Conservation (phyloP, 2,797 vertebrate species). For the Trachurus trachurus region DNA sequence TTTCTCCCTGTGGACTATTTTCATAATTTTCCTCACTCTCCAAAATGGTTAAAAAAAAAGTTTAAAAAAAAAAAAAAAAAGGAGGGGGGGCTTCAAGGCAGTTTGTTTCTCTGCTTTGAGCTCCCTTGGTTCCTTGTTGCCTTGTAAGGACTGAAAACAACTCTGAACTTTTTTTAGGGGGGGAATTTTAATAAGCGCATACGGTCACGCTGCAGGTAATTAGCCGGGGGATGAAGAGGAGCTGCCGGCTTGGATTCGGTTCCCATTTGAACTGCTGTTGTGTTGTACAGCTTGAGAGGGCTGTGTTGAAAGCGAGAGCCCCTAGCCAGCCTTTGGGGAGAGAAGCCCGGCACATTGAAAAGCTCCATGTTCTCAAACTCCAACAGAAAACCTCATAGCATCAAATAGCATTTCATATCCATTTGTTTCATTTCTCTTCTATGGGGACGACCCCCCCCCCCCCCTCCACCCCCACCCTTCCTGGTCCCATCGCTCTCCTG, state of each 20-base stretch:
- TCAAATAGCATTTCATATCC: constrained; percentile 81
- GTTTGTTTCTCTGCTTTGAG: constrained; percentile 60
- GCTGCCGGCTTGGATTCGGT: constrained; percentile 68
- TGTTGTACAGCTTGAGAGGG: constrained; percentile 65
- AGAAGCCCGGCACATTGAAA: constrained; percentile 50
- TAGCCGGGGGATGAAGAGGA: constrained; percentile 77
- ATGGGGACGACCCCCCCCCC: constrained; percentile 58
- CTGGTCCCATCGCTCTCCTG: constrained; percentile 54
- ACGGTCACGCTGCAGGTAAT: constrained; percentile 81
- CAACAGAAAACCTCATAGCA: constrained; percentile 49
- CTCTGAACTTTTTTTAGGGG: constrained; percentile 62
- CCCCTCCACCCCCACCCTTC: constrained; percentile 16
- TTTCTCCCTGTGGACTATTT: constrained; percentile 61
- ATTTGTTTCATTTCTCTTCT: constrained; percentile 77
- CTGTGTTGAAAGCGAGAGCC: constrained; percentile 77
- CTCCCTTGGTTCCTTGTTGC: constrained; percentile 50
- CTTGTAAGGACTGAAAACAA: constrained; percentile 68
- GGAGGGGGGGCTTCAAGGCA: constrained; percentile 40
- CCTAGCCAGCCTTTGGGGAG: constrained; percentile 67
- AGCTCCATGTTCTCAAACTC: constrained; percentile 43
- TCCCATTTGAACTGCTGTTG: constrained; percentile 76
- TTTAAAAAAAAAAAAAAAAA: not conserved
- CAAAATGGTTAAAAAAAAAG: constrained; percentile 24
- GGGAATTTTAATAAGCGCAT: constrained; percentile 79
- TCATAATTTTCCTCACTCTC: constrained; percentile 47